Percentiles rank a stretch among this genome's conserved stretches.
These are phyloP conservation scores for Copsychus sechellarum DNA, from an alignment of 2,113 vertebrate genomes.

Conservation along the genomic window DNA sequence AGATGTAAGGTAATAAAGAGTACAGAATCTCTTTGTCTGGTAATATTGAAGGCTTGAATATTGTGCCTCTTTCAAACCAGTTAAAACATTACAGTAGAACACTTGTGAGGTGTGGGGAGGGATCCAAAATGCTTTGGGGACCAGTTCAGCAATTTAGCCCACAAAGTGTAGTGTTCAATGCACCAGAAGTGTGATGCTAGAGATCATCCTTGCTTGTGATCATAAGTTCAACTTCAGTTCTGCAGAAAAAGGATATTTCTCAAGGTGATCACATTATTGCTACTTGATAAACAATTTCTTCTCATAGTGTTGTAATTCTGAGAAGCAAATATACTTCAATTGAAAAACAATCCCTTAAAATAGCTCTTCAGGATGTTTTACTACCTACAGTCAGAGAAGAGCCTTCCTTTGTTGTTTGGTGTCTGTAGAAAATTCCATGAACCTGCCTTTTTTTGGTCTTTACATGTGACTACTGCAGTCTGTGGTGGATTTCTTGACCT, in stretches of 20 bases:
- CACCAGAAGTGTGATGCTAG: neutral
- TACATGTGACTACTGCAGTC: neutral
- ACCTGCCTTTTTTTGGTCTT: neutral
- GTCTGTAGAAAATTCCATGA: neutral
- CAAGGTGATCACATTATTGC: neutral
- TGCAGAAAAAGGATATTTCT: conserved; percentile 24
- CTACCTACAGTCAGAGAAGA: neutral
- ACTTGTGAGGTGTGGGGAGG: neutral
- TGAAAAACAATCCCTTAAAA: conserved; percentile 11
- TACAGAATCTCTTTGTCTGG: neutral
- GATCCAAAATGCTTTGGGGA: neutral
- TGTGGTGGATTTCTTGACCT: neutral
- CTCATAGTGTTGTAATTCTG: conserved; percentile 9
- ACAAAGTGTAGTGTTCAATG: neutral
- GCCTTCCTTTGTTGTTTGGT: neutral
- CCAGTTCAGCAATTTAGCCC: neutral
- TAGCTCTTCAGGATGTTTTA: conserved; percentile 29
- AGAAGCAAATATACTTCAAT: conserved; percentile 35
- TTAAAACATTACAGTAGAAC: neutral
- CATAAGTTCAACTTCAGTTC: neutral
- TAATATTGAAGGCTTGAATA: neutral
- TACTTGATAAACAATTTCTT: conserved; percentile 36
- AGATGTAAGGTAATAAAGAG: neutral
- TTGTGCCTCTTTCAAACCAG: neutral
- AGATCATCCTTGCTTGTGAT: neutral